Base-by-base conservation (phyloP, 2,113 vertebrate genomes). In the Sphaerodactylus townsendi region DNA sequence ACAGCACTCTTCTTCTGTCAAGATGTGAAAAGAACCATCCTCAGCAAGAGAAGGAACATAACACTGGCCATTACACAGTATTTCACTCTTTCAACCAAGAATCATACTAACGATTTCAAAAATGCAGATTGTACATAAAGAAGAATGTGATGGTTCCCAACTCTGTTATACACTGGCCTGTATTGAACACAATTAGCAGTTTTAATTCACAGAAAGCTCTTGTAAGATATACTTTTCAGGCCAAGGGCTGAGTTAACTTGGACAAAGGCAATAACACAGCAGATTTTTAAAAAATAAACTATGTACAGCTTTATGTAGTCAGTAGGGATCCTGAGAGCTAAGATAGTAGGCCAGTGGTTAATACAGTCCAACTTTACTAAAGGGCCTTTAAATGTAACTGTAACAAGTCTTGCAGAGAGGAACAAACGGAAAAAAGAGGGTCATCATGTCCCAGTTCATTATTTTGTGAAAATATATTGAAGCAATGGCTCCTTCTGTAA, bases 381-480 rank as follows among this genome's bases (percentile, higher is more conserved):
- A 79, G 25, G 10, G 78, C 21, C 68, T 64, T 62, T 71, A 74
- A 53, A 91, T 86, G 69, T 8, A 14, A n/a, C 35, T 76, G 74
- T 44, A 78, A 86, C 48, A 73, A 88, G 23, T 23, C 74, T 56
- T 82, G 56, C 17, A 23, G n/a, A 81, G 82, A 86, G 84, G 0
- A 1, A 85, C 33, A 17, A 25, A 21, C 1, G n/a, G 8, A 3
- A n/a, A 19, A 14, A 39, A 68, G 10, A 30, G 50, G 64, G 50
- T 77, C 82, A 74, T 2, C 41, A 2, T 71, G 85, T 64, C 82
- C 71, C 4, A 46, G 35, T 56, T 86, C 46, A n/a, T 86, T 72
- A 73, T 33, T 84, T 13, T 0, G 46, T 3, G 83, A 85, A 10
- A 91, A 82, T 6, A 37, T 59, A 41, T 33, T 15, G 74, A 72